Base-by-base conservation (phyloP, 2,113 vertebrate species). In the Australoheros scitulus region DNA sequence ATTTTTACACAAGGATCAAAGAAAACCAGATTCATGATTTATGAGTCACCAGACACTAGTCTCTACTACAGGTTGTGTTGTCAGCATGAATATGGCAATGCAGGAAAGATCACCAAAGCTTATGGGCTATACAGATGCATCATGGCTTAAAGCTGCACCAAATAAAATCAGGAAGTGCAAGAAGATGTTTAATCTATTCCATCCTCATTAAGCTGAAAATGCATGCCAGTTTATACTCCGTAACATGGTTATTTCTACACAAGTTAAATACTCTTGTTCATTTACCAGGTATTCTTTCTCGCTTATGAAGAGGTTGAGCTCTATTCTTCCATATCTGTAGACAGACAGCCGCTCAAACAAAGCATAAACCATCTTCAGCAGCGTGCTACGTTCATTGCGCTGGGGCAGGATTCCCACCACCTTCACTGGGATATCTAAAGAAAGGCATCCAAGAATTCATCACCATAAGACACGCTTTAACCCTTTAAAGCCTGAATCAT, bases 241-340 rank as follows among this genome's bases (percentile, higher is more conserved):
- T 50, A 32, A 52, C 0, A 3, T 11, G 7, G 47, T 52, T 10
- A 52, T 55, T 55, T 72, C 57, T 64, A 18, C 1, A 2, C 2
- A 38, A 0, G 5, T 75, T 76, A 64, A 84, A 50, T 7, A 11
- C 1, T 65, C 0, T 55, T 22, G 20, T 20, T 36, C 6, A 65
- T 95, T 56, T 95, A 99, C 98, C 94, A 87, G 90, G 84, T 96
- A 99, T 83, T 97, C 95, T 80, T 79, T 97, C 94, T 99, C 97
- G 70, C 93, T 96, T 26, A 99, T 86, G 85, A 99, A 97, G 85
- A 99, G 24, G 94, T 97, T 96, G 76, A 99, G 92, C 89, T 99
- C 97, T 78, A 97, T 24, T 91, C 98, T 96, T 89, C 98, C 98
- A 0, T 96, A 97, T 94, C 83, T 96, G 95, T 91, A 99, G 87